Evolutionary conservation across 1,140 invertebrate genomes (phyloP).

Genomic region (Leptinotarsa lineolata): DNA sequence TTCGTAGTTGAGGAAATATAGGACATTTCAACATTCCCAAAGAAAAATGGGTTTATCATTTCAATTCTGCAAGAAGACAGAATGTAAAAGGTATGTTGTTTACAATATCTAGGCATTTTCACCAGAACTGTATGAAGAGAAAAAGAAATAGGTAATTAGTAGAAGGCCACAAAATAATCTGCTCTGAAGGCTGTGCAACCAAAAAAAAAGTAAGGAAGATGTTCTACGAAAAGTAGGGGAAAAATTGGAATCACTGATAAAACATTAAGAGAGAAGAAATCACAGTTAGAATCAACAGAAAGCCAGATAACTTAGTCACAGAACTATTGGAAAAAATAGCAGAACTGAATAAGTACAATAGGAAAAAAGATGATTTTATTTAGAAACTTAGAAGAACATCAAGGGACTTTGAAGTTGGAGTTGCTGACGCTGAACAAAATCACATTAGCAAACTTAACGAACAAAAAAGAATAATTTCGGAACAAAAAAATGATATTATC

Average conservation of each 20-base stretch:
- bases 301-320: no score
- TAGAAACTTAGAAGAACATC: conserved; percentile 4
- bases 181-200: conserved; percentile 7
- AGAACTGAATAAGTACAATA: not conserved
- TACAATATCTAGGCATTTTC: no score
- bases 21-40: no score
- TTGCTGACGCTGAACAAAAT: conserved; percentile 9
- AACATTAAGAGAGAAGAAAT: conserved; percentile 9
- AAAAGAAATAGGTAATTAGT: not conserved
- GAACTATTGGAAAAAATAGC: not conserved
- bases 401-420: conserved; percentile 9
- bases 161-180: conserved; percentile 4
- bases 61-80: no score
- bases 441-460: no score
- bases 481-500: not conserved
- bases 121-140: not conserved
- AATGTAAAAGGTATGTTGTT: not conserved
- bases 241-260: not conserved
- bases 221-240: not conserved
- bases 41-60: no score
- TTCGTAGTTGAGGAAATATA: no score
- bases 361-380: not conserved
- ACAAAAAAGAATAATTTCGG: conserved; percentile 11
- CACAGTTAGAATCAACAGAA: conserved; percentile 3
- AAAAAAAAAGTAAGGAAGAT: conserved; percentile 5